Evolutionary conservation across 2,797 vertebrate genomes (phyloP).

Genomic region (Spondyliosoma cantharus): DNA sequence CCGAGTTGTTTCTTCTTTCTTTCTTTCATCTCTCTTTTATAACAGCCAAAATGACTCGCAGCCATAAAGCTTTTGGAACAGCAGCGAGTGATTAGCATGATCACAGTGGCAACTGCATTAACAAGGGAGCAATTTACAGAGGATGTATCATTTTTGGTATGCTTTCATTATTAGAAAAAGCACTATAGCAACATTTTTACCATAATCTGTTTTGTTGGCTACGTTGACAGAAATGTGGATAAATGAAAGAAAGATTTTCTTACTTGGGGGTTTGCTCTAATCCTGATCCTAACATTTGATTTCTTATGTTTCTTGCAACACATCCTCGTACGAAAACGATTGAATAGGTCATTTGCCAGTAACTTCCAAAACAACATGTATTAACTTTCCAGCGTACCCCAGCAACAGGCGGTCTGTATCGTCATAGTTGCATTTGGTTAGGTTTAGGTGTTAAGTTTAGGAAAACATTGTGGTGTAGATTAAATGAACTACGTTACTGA

Average conservation of each 20-base stretch:
- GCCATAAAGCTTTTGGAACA: neutral
- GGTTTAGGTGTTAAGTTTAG: no score
- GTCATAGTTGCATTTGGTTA: no score
- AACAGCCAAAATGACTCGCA: neutral
- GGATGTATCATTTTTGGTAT: neutral
- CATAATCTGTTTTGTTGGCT: neutral
- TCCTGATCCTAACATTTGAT: neutral
- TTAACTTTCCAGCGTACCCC: no score
- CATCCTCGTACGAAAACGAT: no score
- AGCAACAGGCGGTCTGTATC: no score
- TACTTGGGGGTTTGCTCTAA: neutral
- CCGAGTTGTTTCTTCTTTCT: no score
- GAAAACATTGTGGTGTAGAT: no score
- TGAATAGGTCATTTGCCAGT: no score
- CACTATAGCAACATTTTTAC: neutral
- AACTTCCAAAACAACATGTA: no score
- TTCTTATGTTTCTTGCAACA: neutral
- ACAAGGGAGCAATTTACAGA: neutral
- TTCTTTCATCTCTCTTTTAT: neutral
- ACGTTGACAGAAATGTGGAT: neutral
- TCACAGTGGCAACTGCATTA: neutral
- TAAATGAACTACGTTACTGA: no score
- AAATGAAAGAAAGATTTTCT: neutral
- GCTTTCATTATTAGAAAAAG: neutral
- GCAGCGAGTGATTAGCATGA: neutral